Percentiles rank a stretch among this genome's conserved stretches.
phyloP scores from a whole-genome alignment of 1,140 invertebrate species.

The Wasmannia auropunctata region DNA sequence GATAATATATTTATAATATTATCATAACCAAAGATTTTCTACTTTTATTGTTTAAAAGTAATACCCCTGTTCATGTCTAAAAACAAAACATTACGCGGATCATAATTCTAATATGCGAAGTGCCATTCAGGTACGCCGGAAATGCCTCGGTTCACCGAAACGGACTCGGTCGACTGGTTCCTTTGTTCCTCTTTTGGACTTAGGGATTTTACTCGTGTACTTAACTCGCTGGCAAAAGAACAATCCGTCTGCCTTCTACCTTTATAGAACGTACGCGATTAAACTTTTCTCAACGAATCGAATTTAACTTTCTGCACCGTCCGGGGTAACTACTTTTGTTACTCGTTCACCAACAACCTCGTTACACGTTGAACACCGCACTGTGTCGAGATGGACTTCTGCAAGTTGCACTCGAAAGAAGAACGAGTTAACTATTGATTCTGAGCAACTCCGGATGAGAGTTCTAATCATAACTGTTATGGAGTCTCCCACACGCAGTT shows the following conservation, averaged over 20 bases:
- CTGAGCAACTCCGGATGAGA: constrained; percentile 26
- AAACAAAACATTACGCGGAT: background rate
- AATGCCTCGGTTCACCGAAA: constrained; percentile 20
- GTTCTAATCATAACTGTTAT: constrained; percentile 49
- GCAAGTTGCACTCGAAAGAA: constrained; percentile 64
- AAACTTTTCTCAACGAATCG: constrained; percentile 81
- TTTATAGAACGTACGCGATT: constrained; percentile 79
- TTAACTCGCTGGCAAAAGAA: constrained; percentile 68
- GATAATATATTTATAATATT: background rate
- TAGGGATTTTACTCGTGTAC: constrained; percentile 72
- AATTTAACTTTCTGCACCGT: constrained; percentile 82
- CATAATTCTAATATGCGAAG: constrained; percentile 10
- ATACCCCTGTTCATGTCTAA: background rate
- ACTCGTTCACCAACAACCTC: constrained; percentile 74
- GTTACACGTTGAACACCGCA: constrained; percentile 73
- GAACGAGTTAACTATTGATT: constrained; percentile 70
- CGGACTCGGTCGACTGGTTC: constrained; percentile 47
- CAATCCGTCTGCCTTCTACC: constrained; percentile 70
- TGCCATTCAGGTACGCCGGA: constrained; percentile 9
- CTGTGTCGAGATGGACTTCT: constrained; percentile 56
- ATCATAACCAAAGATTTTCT: background rate
- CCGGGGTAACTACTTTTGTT: constrained; percentile 81
- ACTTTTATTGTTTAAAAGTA: background rate
- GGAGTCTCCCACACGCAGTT: constrained; percentile 14
- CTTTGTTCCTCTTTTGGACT: constrained; percentile 65